Base-by-base conservation (phyloP, 2,113 vertebrate species). In the Pelodiscus sinensis region DNA sequence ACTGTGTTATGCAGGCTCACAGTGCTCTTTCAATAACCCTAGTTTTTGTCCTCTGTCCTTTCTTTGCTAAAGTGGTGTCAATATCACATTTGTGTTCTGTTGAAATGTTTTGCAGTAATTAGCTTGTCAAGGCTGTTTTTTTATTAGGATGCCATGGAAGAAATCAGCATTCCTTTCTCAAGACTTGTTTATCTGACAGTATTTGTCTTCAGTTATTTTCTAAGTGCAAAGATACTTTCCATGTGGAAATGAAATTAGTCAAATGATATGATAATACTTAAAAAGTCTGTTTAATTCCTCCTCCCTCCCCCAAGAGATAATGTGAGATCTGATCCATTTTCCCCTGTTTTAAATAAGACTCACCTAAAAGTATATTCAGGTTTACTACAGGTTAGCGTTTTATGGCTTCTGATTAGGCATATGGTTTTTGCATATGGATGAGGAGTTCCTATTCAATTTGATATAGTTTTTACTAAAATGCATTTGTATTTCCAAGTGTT, bases 21-120 rank as follows among this genome's bases (percentile, higher is more conserved):
- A 96, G 96, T 97, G 91, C 84, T 92, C 96, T 97, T 96, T 95
- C 92, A 96, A 91, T 94, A 94, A 83, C 85, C 35, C 73, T 50
- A 57, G 79, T 75, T 96, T 96, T 96, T 97, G 89, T 97, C 94
- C 94, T 94, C 84, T 86, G 86, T 96, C 73, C 79, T 93, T 81
- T 83, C 84, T 90, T 95, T 87, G 71, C 95, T 96, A 52, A 96
- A 83, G 92, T 96, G 92, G 88, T 92, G 91, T 96, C 95, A 92
- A 81, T 96, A 97, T 97, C 93, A 82, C 83, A 58, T 93, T 94
- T 88, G 75, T 90, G 60, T 86, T 89, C 90, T 84, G 91, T 56
- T 84, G 54, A 88, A 96, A 90, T 84, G 75, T 91, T 95, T 93
- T 95, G 95, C 93, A 90, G 87, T 94, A 95, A 86, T 56, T 31